These are phyloP conservation scores for Onychostoma macrolepis DNA, from an alignment of 2,113 vertebrate genomes.

Conservation along the genomic window DNA sequence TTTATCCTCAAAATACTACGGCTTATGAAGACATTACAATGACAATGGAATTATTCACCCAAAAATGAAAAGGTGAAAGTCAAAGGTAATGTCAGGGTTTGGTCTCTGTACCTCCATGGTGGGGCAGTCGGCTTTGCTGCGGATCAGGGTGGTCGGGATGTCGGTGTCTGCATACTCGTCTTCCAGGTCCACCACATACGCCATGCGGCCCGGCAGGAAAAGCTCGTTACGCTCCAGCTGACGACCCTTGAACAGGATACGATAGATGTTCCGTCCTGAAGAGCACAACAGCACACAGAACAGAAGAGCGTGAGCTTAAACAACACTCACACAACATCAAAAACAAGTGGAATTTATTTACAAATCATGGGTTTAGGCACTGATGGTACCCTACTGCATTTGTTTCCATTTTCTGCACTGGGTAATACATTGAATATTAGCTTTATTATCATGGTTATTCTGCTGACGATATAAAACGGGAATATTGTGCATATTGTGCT, in stretches of 20 bases:
- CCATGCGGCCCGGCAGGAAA: slow-evolving; percentile 95
- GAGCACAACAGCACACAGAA: not conserved
- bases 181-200: slow-evolving; percentile 96
- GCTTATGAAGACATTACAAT: no score
- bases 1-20: no score
- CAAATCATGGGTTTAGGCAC: no score
- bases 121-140: slow-evolving; percentile 98
- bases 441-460: no score
- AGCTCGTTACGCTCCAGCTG: slow-evolving; percentile 91
- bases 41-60: no score
- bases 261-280: slow-evolving; percentile 91
- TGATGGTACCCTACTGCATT: not conserved
- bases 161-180: slow-evolving; percentile 97
- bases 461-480: no score
- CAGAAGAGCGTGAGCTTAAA: not conserved
- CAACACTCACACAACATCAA: no score
- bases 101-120: slow-evolving; percentile 90
- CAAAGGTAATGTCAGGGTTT: not conserved
- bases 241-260: slow-evolving; percentile 90
- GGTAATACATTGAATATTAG: no score
- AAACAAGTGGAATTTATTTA: no score
- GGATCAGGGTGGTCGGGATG: slow-evolving; percentile 95
- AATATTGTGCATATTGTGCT: no score
- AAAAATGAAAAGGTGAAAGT: not conserved
- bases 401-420: no score